Conservation (phyloP, 2,888 invertebrate genomes). For the Nemoura dubitans region DNA sequence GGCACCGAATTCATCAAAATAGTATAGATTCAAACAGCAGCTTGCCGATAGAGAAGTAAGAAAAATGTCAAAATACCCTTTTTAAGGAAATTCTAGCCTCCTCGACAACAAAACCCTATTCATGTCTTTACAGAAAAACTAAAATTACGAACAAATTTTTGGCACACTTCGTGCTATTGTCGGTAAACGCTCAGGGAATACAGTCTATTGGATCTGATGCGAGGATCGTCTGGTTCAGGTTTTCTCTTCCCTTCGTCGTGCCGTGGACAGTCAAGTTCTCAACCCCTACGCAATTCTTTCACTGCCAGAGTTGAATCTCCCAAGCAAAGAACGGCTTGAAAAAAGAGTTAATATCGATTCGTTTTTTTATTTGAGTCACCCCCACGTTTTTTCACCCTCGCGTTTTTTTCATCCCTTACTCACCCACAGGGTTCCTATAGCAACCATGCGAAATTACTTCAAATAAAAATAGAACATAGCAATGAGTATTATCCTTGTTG, state of each 20-base stretch:
- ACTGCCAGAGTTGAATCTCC: slow-evolving; percentile 16
- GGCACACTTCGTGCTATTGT: slow-evolving; percentile 33
- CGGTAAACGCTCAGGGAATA: neutral
- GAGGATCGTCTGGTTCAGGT: neutral
- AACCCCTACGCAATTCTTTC: slow-evolving; percentile 30
- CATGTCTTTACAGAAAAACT: slow-evolving; percentile 7
- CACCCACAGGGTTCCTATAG: slow-evolving; percentile 67
- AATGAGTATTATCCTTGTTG: slow-evolving; percentile 10
- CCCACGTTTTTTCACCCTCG: slow-evolving; percentile 70
- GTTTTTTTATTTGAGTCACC: slow-evolving; percentile 72
- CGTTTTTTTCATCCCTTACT: slow-evolving; percentile 60
- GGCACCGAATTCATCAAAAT: neutral
- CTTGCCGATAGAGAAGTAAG: slow-evolving; percentile 35
- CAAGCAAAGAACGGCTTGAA: slow-evolving; percentile 55
- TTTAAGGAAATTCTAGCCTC: slow-evolving; percentile 40
- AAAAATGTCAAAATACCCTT: slow-evolving; percentile 43
- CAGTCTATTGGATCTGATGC: neutral
- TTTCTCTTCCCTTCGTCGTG: neutral
- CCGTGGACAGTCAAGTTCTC: neutral
- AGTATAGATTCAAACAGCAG: slow-evolving; percentile 31
- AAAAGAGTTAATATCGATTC: slow-evolving; percentile 77
- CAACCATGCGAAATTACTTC: slow-evolving; percentile 59
- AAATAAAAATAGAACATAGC: slow-evolving; percentile 50
- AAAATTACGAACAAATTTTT: slow-evolving; percentile 36
- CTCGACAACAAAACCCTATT: slow-evolving; percentile 32